Evolutionary conservation across 2,888 invertebrate species (phyloP), one percentile per base, ranked within the genome.

Genomic region (Siphonodentalium dalli): DNA sequence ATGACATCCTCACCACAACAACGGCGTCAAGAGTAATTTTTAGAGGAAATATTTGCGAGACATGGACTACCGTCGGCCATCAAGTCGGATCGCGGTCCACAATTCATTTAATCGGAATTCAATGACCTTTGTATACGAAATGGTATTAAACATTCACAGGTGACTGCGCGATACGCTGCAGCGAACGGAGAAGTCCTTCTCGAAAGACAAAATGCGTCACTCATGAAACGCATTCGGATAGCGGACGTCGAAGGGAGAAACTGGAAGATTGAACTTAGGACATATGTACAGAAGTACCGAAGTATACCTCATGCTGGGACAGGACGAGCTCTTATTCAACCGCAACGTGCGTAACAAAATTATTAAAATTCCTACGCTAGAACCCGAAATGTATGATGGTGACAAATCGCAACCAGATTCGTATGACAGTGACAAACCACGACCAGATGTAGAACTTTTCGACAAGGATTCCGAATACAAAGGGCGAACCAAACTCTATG

Each of bases 221-320:
- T 59, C 11, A 8, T 58, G 41, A 54, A 48, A 26, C 38, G 54
- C 9, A 20, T 54, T 5, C 35, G 34, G 21, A 58, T 49, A 18
- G 44, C 49, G 4, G 35, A 61, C 9, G 35, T 33, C 7, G 44
- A 61, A 26, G 28, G 29, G 5, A 18, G 37, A 40, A 34, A 58
- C 27, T 58, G 34, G 49, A 37, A 35, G 13, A 7, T n/a, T 11
- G 47, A 53, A 5, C 21, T 53, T 13, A n/a, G 39, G 5, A 47
- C 20, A 3, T 58, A 46, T 41, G 27, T 54, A 13, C 21, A 40
- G 1, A 54, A 45, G 49, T 58, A 58, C 40, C 3, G 51, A 7
- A 33, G 15, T 1, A 54, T 54, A 9, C 37, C 45, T 1, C 54
- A 58, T 20, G 5, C 27, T 9, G 27, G 24, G 9, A 40, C 39